phyloP scores from a whole-genome alignment of 2,113 vertebrate genomes.

The Micronisus gabar region DNA sequence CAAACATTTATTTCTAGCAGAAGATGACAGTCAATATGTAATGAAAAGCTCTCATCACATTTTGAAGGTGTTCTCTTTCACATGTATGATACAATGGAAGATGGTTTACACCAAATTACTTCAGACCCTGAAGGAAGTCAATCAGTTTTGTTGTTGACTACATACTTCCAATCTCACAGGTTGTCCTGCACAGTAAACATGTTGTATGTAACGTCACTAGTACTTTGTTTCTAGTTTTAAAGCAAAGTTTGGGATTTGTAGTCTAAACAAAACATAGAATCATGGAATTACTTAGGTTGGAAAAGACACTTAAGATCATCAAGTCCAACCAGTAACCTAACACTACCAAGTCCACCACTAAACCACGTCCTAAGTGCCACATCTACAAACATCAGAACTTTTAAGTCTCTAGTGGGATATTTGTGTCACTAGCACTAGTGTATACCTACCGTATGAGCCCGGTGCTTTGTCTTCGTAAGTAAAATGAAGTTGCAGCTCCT shows the following conservation, averaged over 20 bases:
- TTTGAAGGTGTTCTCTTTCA: neutral
- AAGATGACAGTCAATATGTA: neutral
- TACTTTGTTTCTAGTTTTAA: neutral
- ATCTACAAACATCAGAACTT: neutral
- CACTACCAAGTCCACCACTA: neutral
- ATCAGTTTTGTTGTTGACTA: neutral
- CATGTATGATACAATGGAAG: neutral
- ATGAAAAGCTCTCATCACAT: neutral
- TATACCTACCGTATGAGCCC: conserved; percentile 80
- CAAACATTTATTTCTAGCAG: neutral
- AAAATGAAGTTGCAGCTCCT: conserved; percentile 91
- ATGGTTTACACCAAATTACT: neutral
- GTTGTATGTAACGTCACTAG: neutral
- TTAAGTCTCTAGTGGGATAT: neutral
- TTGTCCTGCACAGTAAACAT: neutral
- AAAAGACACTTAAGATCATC: neutral
- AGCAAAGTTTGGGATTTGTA: neutral
- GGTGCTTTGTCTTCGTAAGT: conserved; percentile 86
- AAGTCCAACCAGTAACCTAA: neutral
- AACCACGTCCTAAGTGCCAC: rapidly evolving
- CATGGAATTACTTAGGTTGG: no score
- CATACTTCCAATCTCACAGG: neutral
- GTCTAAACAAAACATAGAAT: neutral
- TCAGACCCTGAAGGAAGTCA: neutral
- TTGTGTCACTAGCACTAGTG: neutral